These are phyloP conservation scores for Enteromius mattozi DNA, from an alignment of 2,797 vertebrate species.

Conservation along the genomic window DNA sequence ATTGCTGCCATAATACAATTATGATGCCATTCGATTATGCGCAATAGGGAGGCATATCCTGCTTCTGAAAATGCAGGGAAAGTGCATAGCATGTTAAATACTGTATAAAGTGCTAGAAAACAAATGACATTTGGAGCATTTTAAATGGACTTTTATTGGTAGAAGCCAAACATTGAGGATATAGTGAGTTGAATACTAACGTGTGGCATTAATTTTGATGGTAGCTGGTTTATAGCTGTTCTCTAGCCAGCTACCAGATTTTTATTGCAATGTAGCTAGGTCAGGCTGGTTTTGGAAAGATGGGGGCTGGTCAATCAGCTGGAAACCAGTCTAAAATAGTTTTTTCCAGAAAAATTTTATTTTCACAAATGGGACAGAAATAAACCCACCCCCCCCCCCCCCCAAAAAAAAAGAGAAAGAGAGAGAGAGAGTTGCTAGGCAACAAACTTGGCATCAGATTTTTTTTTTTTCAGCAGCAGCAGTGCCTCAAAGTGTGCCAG, in stretches of 20 bases:
- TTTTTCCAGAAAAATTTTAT: conserved; percentile 43
- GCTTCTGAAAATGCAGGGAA: conserved; percentile 38
- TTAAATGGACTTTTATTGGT: not conserved
- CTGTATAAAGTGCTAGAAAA: not conserved
- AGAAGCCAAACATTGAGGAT: not conserved
- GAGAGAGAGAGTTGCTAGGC: conserved; percentile 67
- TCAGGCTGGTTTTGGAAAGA: not conserved
- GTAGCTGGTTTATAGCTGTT: not conserved
- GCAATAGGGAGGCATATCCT: conserved; percentile 43
- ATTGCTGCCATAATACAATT: conserved; percentile 70
- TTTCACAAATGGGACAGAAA: conserved; percentile 55
- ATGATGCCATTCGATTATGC: conserved; percentile 62
- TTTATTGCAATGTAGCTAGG: not conserved
- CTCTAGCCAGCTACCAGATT: not conserved
- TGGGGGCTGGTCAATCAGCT: not conserved
- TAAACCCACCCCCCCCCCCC: no score
- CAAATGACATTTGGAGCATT: not conserved
- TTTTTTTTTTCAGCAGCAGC: conserved; percentile 25
- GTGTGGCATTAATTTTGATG: not conserved
- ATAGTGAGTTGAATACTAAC: not conserved
- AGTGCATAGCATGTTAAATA: not conserved
- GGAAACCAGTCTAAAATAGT: not conserved
- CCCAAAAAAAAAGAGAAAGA: not conserved
- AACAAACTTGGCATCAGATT: conserved; percentile 65
- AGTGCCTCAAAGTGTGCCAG: conserved; percentile 37